Evolutionary conservation across 1,140 invertebrate genomes (phyloP).

Genomic region (Drosophila sp.): DNA sequence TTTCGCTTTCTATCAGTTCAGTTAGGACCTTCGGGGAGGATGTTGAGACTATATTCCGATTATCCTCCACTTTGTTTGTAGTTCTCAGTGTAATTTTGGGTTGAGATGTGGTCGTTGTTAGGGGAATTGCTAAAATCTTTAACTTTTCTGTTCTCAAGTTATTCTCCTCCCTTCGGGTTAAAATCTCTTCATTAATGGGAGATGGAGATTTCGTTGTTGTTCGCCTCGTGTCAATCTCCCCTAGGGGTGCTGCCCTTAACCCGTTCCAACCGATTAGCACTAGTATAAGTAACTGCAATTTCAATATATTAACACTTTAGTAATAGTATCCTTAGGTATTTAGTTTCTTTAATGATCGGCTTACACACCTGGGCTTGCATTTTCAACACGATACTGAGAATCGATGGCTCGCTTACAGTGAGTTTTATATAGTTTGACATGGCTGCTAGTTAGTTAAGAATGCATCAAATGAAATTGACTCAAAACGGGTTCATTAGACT

Average conservation of each 20-base stretch:
- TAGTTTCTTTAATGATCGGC: neutral
- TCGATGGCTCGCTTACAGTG: constrained; percentile 1
- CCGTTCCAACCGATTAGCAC: neutral
- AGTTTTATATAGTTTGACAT: constrained; percentile 8
- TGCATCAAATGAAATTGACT: constrained; percentile 4
- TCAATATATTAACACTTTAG: neutral
- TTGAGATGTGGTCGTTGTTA: neutral
- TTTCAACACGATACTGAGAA: constrained; percentile 8
- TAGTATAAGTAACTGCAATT: neutral
- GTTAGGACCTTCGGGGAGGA: no score
- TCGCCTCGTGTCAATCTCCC: neutral
- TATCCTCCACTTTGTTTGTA: neutral
- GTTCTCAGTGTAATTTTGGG: neutral
- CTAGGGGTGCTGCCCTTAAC: neutral
- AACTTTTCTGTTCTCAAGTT: neutral
- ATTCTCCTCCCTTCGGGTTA: no score
- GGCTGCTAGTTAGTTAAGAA: constrained; percentile 1
- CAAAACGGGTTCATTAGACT: constrained; percentile 14
- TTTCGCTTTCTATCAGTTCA: no score
- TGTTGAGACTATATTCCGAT: neutral
- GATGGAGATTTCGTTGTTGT: neutral
- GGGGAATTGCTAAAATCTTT: neutral
- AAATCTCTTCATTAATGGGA: no score
- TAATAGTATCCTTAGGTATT: neutral
- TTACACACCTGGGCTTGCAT: constrained; percentile 10